Conservation (phyloP, 2,888 invertebrate species). For the Hermaeophaga mercurialis region DNA sequence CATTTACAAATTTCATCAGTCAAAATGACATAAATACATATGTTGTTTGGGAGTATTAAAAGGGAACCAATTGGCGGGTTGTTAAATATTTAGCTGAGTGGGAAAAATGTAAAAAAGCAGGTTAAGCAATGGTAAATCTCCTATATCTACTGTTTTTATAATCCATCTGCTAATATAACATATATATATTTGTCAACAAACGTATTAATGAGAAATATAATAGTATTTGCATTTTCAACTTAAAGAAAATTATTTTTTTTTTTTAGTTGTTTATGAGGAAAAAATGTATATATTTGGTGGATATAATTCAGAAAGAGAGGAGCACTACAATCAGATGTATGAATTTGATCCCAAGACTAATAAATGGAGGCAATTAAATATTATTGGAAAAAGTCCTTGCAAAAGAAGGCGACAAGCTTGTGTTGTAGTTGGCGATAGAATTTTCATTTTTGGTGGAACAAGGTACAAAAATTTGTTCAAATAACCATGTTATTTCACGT, state of each 20-base stretch:
- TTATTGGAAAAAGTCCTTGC: constrained; percentile 66
- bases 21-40: no score
- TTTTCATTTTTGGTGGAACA: constrained; percentile 90
- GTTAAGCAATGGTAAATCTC: no score
- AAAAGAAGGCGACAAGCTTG: constrained; percentile 80
- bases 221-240: constrained; percentile 10
- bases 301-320: constrained; percentile 75
- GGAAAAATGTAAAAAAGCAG: no score
- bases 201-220: constrained; percentile 1
- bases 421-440: constrained; percentile 71
- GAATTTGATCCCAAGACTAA: constrained; percentile 70
- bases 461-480: constrained; percentile 64
- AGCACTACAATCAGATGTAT: constrained; percentile 85
- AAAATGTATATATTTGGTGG: constrained; percentile 90
- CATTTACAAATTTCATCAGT: no score
- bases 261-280: constrained; percentile 77
- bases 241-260: not conserved
- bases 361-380: constrained; percentile 66
- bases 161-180: no score
- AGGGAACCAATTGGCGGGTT: no score
- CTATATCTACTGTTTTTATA: no score
- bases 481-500: no score
- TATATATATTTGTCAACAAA: no score
- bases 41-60: no score
- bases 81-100: no score